These are phyloP conservation scores for Chiridota heheva DNA, from an alignment of 35 echinoderm and acorn worm species.

Conservation along the genomic window DNA sequence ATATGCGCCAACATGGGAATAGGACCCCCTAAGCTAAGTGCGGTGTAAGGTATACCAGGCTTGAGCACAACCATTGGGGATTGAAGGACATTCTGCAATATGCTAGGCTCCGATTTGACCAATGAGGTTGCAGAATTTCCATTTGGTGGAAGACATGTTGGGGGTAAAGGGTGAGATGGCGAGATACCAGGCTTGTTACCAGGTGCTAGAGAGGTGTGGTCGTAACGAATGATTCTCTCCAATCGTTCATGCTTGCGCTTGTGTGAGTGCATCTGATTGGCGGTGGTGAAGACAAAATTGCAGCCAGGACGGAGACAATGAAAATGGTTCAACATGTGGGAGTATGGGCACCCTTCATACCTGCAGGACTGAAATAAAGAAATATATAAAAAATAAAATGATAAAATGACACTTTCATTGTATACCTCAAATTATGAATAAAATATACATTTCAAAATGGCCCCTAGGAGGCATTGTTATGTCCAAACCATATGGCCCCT, in stretches of 20 bases:
- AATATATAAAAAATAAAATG: slow-evolving; percentile 18
- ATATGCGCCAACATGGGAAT: no score
- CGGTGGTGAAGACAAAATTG: slow-evolving; percentile 93
- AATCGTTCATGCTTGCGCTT: slow-evolving; percentile 95
- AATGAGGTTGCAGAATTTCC: not conserved
- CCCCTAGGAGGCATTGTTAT: no score
- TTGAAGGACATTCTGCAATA: slow-evolving; percentile 41
- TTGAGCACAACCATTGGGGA: slow-evolving; percentile 45
- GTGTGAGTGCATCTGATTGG: slow-evolving; percentile 99
- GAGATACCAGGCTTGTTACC: not conserved
- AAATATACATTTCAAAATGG: no score
- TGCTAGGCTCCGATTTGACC: slow-evolving; percentile 40
- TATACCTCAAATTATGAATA: not conserved
- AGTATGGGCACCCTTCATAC: slow-evolving; percentile 83
- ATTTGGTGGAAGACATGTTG: not conserved
- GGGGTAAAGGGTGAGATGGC: not conserved
- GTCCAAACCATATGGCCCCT: no score
- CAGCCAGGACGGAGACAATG: slow-evolving; percentile 97
- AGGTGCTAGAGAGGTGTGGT: slow-evolving; percentile 24
- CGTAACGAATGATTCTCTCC: slow-evolving; percentile 91
- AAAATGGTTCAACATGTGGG: slow-evolving; percentile 97
- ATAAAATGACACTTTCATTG: not conserved
- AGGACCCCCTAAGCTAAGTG: not conserved
- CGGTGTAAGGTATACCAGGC: slow-evolving; percentile 25
- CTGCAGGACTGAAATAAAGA: slow-evolving; percentile 71